Base-by-base conservation (phyloP, 2,797 vertebrate genomes). In the Carapus acus region DNA sequence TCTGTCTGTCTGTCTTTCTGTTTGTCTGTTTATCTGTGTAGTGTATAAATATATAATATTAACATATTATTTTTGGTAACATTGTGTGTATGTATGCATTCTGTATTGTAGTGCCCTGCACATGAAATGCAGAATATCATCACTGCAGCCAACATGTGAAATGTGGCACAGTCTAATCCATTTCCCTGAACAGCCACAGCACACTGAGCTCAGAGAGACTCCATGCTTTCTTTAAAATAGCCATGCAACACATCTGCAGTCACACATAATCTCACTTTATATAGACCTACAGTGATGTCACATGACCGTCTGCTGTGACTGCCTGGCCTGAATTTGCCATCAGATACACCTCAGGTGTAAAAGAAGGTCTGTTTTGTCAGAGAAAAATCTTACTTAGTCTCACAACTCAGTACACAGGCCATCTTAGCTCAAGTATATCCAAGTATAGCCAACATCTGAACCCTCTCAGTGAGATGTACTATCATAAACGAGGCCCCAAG, bases 211-310 rank as follows among this genome's bases (percentile, higher is more conserved):
- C 11, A 36, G 37, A 51, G 54, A 53, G 45, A 40, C n/a, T 63
- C 45, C 37, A 21, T 15, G 20, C 50, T 19, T 45, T 54, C 53
- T 49, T 18, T 27, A 27, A 59, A 51, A 49, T 27, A 27, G 4
- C 44, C 52, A 36, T 64, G 18, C 46, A 33, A 63, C 50, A 58
- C 21, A 53, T 37, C 18, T 49, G 55, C 52, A 31, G 61, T 50
- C 47, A 47, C 54, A 64, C 45, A 58, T 58, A 69, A 33, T 43
- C 53, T 52, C 39, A 39, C 43, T 71, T 76, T 54, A 56, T 23
- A 65, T 49, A 67, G 51, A 62, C 47, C 39, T 54, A 63, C 76
- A 61, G 50, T 71, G 70, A 74, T 68, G 52, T 65, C 69, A 72
- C 41, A 59, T 57, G 47, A 38, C 56, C 66, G 48, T 41, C 43